These are phyloP conservation scores for Poeciliopsis prolifica DNA, from an alignment of 2,113 vertebrate genomes.

Conservation along the genomic window DNA sequence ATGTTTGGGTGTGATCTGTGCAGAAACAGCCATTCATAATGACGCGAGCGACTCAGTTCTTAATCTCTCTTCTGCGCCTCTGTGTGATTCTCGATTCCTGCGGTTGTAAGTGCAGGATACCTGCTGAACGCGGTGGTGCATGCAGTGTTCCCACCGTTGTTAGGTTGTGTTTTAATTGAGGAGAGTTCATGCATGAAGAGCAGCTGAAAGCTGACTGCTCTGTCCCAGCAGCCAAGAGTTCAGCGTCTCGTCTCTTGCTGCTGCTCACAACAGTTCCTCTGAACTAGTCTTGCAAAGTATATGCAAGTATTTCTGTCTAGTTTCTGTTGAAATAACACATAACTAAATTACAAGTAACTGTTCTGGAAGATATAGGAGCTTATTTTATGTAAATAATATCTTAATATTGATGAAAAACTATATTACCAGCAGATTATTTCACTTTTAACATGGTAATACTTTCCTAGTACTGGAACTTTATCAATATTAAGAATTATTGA, in stretches of 20 bases:
- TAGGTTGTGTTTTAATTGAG: slow-evolving; percentile 56
- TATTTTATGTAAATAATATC: no score
- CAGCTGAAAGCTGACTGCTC: slow-evolving; percentile 15
- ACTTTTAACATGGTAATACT: no score
- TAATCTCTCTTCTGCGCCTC: not conserved
- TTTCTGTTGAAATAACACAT: no score
- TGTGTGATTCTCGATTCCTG: not conserved
- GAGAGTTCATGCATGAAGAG: slow-evolving; percentile 52
- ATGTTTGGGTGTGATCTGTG: not conserved
- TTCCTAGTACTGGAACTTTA: no score
- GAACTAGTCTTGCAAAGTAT: no score
- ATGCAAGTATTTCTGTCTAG: no score
- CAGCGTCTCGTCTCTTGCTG: slow-evolving; percentile 13
- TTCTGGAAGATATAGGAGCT: no score
- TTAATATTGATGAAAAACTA: no score
- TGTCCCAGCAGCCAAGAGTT: slow-evolving; percentile 5
- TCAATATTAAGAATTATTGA: no score
- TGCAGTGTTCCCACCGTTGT: slow-evolving; percentile 25
- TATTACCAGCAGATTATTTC: no score
- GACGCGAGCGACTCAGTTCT: not conserved
- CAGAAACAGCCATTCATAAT: not conserved
- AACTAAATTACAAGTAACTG: no score
- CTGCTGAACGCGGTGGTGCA: not conserved
- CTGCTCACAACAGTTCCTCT: slow-evolving; percentile 6
- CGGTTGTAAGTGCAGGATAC: slow-evolving; percentile 1